These are phyloP conservation scores for Tetrapedia diversipes DNA, from an alignment of 2,888 invertebrate species.

Conservation along the genomic window DNA sequence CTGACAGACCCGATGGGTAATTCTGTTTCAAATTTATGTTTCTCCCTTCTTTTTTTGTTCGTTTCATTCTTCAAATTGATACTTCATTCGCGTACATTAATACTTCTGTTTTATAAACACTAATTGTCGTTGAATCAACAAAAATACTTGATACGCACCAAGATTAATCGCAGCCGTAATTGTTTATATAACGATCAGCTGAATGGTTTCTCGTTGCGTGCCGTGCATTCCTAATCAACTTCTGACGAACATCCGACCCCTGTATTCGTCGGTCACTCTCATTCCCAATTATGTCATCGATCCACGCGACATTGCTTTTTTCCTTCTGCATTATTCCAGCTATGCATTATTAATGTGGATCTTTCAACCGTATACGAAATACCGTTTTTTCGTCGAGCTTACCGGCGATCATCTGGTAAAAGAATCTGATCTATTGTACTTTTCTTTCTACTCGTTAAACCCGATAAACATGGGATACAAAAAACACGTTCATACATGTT, in stretches of 20 bases:
- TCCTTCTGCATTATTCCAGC: slow-evolving; percentile 7
- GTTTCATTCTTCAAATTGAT: too few species aligned
- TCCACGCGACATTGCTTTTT: slow-evolving; percentile 26
- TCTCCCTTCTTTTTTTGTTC: neutral
- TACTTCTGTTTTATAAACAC: slow-evolving; percentile 21
- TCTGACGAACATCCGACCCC: slow-evolving; percentile 37
- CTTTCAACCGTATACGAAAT: neutral
- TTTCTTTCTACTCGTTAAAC: neutral
- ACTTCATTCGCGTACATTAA: too few species aligned
- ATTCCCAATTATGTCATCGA: slow-evolving; percentile 50
- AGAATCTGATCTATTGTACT: slow-evolving; percentile 1
- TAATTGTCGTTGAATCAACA: slow-evolving; percentile 8
- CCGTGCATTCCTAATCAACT: slow-evolving; percentile 44
- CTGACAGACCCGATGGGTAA: slow-evolving; percentile 76
- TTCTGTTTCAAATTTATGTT: neutral
- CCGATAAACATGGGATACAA: neutral
- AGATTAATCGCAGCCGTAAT: slow-evolving; percentile 38
- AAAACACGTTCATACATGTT: neutral
- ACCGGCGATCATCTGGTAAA: slow-evolving; percentile 3
- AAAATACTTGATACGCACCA: slow-evolving; percentile 41
- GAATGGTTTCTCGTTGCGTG: slow-evolving; percentile 33
- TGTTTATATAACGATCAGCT: slow-evolving; percentile 56
- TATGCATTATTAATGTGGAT: slow-evolving; percentile 16
- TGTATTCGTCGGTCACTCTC: slow-evolving; percentile 15
- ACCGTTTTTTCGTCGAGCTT: neutral